Evolutionary conservation across 2,888 invertebrate genomes (phyloP), one percentile per base, ranked within the genome.

Genomic region (Arctia plantaginis): DNA sequence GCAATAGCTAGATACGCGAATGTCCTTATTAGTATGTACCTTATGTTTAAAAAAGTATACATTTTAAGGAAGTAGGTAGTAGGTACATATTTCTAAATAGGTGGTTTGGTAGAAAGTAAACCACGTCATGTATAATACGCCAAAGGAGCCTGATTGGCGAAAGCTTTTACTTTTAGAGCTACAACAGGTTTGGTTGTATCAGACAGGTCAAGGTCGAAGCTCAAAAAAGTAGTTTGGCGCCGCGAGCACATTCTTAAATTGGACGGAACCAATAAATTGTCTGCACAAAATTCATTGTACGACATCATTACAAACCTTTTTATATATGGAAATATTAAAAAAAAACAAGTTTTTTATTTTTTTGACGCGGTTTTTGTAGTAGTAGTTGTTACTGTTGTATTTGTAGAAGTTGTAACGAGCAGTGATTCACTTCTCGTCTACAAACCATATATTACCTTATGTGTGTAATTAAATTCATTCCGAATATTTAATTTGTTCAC

Each of bases 161-260:
- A 93, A 92, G 94, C 92, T 93, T 93, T 93, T 93, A 92, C 92
- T 93, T 93, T 93, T 92, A 89, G 88, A 85, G 87, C 87, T 85
- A 90, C 88, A 91, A 93, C 94, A 89, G 91, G 94, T 94, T 93
- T 90, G 86, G 81, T 85, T 86, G 87, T 88, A 88, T 87, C 91
- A 89, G 90, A 80, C 93, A 83, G 93, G 94, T 94, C 95, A 95
- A 94, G 95, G 94, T 87, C 92, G 86, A 73, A 74, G 83, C 85
- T 82, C 85, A 90, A 91, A 92, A 92, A 94, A 92, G 91, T 86
- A 82, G 91, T 90, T 91, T 88, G 90, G 90, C 90, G 92, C 88
- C 90, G 86, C 83, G 82, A 90, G 85, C 90, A 90, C 88, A 92
- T 91, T 90, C 89, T 89, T 88, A 83, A 81, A 87, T 85, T 85